Base-by-base conservation (phyloP, 2,888 invertebrate species). In the Hyposoter didymator region DNA sequence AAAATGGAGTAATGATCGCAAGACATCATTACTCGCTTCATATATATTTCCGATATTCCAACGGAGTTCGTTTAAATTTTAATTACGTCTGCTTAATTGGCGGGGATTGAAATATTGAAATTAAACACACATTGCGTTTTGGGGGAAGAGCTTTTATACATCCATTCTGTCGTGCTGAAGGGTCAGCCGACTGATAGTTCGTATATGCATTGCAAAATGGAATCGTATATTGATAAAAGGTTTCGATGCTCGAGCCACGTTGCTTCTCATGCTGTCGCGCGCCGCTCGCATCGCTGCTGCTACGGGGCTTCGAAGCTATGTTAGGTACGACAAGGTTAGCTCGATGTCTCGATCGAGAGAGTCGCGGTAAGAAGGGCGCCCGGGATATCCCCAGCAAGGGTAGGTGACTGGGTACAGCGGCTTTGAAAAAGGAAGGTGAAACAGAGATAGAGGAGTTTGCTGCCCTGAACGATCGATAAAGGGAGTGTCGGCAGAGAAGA, bases 401-500 rank as follows among this genome's bases (percentile, higher is more conserved):
- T 87, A 84, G 91, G 91, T 91, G 90, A 89, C 91, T 88, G 90
- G 90, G 89, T 88, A 88, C 87, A 86, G 64, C 75, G 78, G 86
- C 84, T 32, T 81, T 76, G 80, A 84, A 84, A 78, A 82, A 76
- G 64, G 84, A 86, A 83, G 83, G 83, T 85, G 80, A 80, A 85
- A 86, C 85, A 86, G 85, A 73, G 86, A 89, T 78, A 52, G 85
- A 79, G 82, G 67, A 49, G 76, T 78, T 85, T 82, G 83, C 80
- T 66, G 82, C 70, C 10, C 39, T 85, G 88, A 88, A 89, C 35
- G 91, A 92, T 92, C 93, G 92, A 93, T 93, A 93, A 92, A 93
- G 92, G 93, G 93, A 93, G 93, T 92, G 93, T 93, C 93, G 91
- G 91, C 90, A 89, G 89, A 91, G 69, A 62, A 70, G 76, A 69